These are phyloP conservation scores for Myotis vivesi DNA, from an alignment of 2,797 vertebrate genomes.

Conservation along the genomic window DNA sequence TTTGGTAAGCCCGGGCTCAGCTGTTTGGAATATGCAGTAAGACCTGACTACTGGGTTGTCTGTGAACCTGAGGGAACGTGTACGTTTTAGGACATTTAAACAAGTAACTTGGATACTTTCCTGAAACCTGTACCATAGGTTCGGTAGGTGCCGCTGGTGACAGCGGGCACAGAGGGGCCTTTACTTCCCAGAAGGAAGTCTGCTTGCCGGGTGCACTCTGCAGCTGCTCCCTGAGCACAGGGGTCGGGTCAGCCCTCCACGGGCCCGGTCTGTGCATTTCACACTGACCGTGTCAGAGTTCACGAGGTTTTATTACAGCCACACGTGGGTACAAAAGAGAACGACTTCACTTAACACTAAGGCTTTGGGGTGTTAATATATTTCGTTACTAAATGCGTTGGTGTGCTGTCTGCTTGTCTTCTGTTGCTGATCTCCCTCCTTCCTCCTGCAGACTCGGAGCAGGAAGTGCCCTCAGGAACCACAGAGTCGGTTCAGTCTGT, in stretches of 20 bases:
- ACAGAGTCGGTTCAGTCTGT: conserved; percentile 91
- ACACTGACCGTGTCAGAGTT: neutral
- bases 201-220: neutral
- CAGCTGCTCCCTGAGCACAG: neutral
- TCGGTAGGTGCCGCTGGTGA: neutral
- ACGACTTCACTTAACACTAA: neutral
- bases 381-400: neutral
- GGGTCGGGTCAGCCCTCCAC: neutral
- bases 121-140: neutral
- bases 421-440: neutral
- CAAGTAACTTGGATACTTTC: neutral
- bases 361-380: neutral
- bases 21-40: conserved; percentile 16
- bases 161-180: neutral
- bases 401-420: neutral
- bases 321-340: neutral
- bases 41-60: conserved; percentile 6
- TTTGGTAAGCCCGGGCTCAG: conserved; percentile 88
- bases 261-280: neutral
- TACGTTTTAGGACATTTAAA: neutral
- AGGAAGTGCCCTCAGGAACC: conserved; percentile 87
- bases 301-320: neutral
- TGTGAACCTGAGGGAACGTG: neutral
- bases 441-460: conserved; percentile 87
- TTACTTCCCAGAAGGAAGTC: neutral